Evolutionary conservation across 2,113 vertebrate genomes (phyloP), one percentile per base, ranked within the genome.

Genomic region (Actenoides lindsayi): DNA sequence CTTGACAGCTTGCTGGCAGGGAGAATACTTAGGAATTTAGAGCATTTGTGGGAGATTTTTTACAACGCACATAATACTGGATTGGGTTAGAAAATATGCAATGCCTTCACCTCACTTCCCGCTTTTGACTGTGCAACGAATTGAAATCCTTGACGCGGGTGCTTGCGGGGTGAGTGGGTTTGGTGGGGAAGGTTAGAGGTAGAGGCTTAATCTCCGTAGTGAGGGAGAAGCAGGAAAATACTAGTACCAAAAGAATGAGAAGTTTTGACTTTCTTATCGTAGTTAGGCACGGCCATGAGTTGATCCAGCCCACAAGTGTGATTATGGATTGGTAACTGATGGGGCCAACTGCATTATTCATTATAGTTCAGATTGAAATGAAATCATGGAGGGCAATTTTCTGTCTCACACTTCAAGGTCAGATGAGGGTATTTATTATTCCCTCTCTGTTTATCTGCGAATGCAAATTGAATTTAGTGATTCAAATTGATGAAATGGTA

Each of bases 381-480:
- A 98, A 98, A 98, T 97, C 93, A 63, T 70, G 7, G 92, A 97
- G 96, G 96, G 92, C 89, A 95, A 94, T 98, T 98, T 98, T 98
- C 94, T 96, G 95, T 98, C 96, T 98, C 96, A 87, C 91, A 83
- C 97, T 97, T 96, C 97, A 98, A 97, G 97, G 97, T 98, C 98
- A 97, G 94, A 97, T 53, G 97, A 96, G 96, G 96, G 96, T 97
- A 96, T 97, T 98, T 98, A 96, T 96, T 65, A 86, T 90, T 97
- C 94, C 94, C 91, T 97, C 97, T 98, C 98, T 98, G 98, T 98
- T 98, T 98, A 98, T 98, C 97, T 96, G 97, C 70, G 89, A 95
- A 98, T 97, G 98, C 97, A 98, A 93, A 98, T 98, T 98, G 96
- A 96, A 97, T 98, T 96, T 98, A 97, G 96, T 94, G 97, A 95